Base-by-base conservation (phyloP, 2,888 invertebrate genomes). In the Nasonia oneida region DNA sequence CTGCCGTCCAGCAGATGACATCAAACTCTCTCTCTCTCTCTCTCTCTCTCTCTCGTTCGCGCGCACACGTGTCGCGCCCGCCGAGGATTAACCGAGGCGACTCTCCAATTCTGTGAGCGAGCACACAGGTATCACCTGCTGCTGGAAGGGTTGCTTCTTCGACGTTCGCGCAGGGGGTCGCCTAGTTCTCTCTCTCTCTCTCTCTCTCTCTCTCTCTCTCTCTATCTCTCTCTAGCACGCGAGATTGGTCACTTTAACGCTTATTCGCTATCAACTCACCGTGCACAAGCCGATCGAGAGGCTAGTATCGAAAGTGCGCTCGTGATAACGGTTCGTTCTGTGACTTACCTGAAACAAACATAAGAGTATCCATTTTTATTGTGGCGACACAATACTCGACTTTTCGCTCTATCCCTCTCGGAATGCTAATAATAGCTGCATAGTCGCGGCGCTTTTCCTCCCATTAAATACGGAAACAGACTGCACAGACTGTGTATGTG, bases 1-100 rank as follows among this genome's bases (percentile, higher is more conserved):
- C 67, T 29, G 33, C 61, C 23, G 67, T 67, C 14, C 67, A 67
- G 90, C 90, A 91, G 90, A 90, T 90, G 91, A 90, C 90, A 90
- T 88, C 88, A 88, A 88, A 89, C 87, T 86, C 57, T 61, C 57
- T 61, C 23, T 61, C 57, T 61, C 23, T 61, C 2, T 47, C 47
- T 47, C 47, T 47, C 47, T 50, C 23, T 61, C 2, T 47, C 47
- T 47, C 47, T 47, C 47, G 42, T 84, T 75, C 82, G 78, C 88
- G 86, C 88, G 89, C 89, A 89, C 90, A 88, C 90, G 89, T 89
- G 89, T 89, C 89, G 88, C 75, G 83, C 88, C 78, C 83, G 78
- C 47, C 75, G 88, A 87, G 88, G 87, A 87, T 89, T 88, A 88
- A 88, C 83, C 83, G 86, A 84, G 74, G 83, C 86, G 86, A 88